Evolutionary conservation across 2,888 invertebrate genomes (phyloP).

Genomic region (Ophraella communa): DNA sequence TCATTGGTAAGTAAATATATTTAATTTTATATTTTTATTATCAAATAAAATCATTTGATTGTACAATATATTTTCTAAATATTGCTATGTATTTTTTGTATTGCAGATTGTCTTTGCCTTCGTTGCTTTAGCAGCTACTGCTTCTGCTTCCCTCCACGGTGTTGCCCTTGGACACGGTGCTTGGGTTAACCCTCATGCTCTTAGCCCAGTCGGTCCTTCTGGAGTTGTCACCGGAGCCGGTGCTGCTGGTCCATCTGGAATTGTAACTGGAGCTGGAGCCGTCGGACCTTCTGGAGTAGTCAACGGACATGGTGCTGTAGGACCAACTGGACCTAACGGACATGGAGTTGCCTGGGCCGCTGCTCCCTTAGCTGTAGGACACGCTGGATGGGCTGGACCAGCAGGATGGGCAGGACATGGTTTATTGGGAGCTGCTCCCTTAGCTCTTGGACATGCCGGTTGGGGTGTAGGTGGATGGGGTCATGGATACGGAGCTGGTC

Average conservation of each 20-base stretch:
- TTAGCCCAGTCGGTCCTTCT: constrained; percentile 29
- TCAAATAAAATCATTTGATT: no score
- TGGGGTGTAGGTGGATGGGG: background rate
- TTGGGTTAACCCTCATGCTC: constrained; percentile 24
- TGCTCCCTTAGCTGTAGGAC: constrained; percentile 15
- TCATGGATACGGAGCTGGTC: background rate
- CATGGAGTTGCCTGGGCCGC: constrained; percentile 21
- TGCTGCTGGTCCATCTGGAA: constrained; percentile 32
- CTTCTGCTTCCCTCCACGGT: constrained; percentile 18
- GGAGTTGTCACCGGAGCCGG: constrained; percentile 31
- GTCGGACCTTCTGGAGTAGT: constrained; percentile 35
- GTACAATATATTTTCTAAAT: no score
- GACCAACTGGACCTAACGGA: constrained; percentile 37
- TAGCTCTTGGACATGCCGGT: background rate
- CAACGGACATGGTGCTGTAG: constrained; percentile 36
- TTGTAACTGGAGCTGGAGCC: constrained; percentile 32
- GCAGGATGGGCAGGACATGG: background rate
- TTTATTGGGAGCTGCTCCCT: background rate
- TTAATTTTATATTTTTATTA: no score
- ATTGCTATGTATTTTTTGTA: background rate
- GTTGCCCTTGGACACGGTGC: background rate
- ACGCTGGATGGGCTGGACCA: background rate
- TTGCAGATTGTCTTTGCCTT: constrained; percentile 18
- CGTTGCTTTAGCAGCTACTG: constrained; percentile 19
- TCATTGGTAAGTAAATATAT: constrained; percentile 6